A percentile compares a stretch with the other conserved stretches of the same genome.
These are phyloP conservation scores for Papilio demoleus DNA, from an alignment of 2,888 invertebrate species.

Conservation along the genomic window DNA sequence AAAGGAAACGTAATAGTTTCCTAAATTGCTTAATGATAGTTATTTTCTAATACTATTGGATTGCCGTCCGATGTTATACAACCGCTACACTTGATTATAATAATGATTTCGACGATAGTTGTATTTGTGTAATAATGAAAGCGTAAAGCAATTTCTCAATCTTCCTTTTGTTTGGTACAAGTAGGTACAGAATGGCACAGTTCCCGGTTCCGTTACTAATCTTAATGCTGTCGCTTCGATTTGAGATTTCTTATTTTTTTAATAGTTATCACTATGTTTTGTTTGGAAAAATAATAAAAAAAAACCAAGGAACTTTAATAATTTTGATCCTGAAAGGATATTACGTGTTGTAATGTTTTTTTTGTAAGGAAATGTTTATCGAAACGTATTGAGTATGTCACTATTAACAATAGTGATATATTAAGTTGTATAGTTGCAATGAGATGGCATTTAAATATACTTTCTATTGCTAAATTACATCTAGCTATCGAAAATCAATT, in stretches of 20 bases:
- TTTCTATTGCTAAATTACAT: slow-evolving; percentile 55
- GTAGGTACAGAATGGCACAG: slow-evolving; percentile 26
- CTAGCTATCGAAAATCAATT: slow-evolving; percentile 10
- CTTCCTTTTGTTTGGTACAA: slow-evolving; percentile 31
- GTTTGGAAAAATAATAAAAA: no score
- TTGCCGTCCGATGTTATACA: slow-evolving; percentile 14
- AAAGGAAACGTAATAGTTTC: no score
- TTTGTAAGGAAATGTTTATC: neutral
- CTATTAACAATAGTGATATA: neutral
- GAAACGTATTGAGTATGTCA: neutral
- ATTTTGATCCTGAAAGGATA: no score
- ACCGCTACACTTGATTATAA: slow-evolving; percentile 25
- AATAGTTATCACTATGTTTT: no score
- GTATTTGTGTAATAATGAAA: slow-evolving; percentile 38
- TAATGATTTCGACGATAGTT: slow-evolving; percentile 20
- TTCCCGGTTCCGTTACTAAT: slow-evolving; percentile 22
- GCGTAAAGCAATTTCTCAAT: slow-evolving; percentile 38
- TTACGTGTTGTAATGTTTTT: neutral
- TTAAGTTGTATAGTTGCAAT: slow-evolving; percentile 17
- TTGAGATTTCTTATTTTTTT: neutral
- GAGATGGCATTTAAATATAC: slow-evolving; percentile 53
- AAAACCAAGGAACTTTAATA: no score
- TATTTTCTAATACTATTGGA: slow-evolving; percentile 2
- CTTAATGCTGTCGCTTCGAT: neutral
- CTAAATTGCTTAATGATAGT: neutral